phyloP scores from a whole-genome alignment of 2,797 vertebrate genomes.

The Melanotaenia maccullochi region DNA sequence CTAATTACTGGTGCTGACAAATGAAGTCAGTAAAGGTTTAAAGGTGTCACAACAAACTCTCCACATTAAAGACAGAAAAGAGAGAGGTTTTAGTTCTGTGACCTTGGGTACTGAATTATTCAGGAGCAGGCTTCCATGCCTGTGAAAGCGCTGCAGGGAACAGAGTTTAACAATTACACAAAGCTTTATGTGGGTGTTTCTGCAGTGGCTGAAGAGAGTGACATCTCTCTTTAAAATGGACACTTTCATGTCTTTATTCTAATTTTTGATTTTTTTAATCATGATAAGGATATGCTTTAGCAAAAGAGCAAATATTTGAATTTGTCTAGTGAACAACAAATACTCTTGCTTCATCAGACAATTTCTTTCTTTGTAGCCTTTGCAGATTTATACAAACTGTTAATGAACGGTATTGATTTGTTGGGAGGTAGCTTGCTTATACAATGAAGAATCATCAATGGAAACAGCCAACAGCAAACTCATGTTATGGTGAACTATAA shows the following conservation, averaged over 20 bases:
- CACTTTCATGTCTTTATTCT: neutral
- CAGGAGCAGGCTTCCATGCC: conserved; percentile 64
- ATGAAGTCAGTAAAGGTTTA: conserved; percentile 40
- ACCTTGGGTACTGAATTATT: conserved; percentile 81
- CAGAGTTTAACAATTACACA: conserved; percentile 69
- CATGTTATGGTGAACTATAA: conserved; percentile 23
- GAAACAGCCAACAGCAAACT: conserved; percentile 49
- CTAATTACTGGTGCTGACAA: conserved; percentile 32
- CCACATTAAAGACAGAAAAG: conserved; percentile 24
- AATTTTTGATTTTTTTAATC: neutral
- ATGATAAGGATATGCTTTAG: neutral
- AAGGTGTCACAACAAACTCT: conserved; percentile 69
- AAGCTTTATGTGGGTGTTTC: conserved; percentile 56
- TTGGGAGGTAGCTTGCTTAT: conserved; percentile 51
- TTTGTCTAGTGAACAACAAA: conserved; percentile 1
- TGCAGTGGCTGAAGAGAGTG: conserved; percentile 29
- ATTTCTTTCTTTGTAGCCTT: conserved; percentile 1
- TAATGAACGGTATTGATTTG: conserved; percentile 61
- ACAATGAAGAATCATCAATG: conserved; percentile 44
- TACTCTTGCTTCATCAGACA: conserved; percentile 8
- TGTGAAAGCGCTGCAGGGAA: conserved; percentile 74
- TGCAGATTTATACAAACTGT: conserved; percentile 43
- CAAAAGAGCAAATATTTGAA: neutral
- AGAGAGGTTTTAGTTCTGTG: conserved; percentile 61
- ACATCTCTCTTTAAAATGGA: conserved; percentile 23